Evolutionary conservation across 2,888 invertebrate genomes (phyloP), one percentile per base, ranked within the genome.

Genomic region (Glomeris marginata): DNA sequence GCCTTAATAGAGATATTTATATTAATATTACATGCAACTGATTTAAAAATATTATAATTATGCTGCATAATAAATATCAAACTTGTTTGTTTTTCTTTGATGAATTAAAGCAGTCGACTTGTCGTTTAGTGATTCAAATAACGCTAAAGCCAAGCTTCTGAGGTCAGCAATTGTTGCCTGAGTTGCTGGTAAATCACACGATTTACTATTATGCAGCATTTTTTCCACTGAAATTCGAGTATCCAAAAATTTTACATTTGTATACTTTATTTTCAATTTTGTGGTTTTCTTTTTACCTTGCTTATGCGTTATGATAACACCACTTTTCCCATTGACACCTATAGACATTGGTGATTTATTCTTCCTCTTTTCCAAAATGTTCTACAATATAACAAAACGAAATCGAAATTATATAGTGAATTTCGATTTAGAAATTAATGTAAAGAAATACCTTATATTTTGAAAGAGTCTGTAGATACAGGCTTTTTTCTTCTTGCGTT

Each of bases 71-170:
- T 28, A 28, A 28, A 28, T 28, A 28, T 8, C 52, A 63, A 72
- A 83, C 83, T 80, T 82, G 66, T 88, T 90, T 4, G 87, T 81
- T 68, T 84, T 84, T 60, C 83, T 77, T 60, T 87, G 87, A 69
- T 88, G 88, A 54, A 79, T 78, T 28, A 88, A 67, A 1, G 86
- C 86, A 52, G 84, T 72, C 45, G 81, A 82, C 68, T 88, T 88
- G 63, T 90, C 88, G 66, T 83, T 84, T 36, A 88, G 70, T 43
- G 85, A 78, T 64, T 90, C 88, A 59, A 88, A 72, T 37, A 90
- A 68, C 5, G 84, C 84, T 47, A 80, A 70, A 57, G 85, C 82
- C 16, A 88, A 67, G 1, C 81, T 80, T 60, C 81, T 81, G 41
- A 87, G 69, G 66, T 88, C 87, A 13, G 77, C 73, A 54, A 81